A percentile compares a stretch with the other conserved stretches of the same genome.
Conservation (phyloP, 1,140 invertebrate genomes). For the Drosophila setifemur region DNA sequence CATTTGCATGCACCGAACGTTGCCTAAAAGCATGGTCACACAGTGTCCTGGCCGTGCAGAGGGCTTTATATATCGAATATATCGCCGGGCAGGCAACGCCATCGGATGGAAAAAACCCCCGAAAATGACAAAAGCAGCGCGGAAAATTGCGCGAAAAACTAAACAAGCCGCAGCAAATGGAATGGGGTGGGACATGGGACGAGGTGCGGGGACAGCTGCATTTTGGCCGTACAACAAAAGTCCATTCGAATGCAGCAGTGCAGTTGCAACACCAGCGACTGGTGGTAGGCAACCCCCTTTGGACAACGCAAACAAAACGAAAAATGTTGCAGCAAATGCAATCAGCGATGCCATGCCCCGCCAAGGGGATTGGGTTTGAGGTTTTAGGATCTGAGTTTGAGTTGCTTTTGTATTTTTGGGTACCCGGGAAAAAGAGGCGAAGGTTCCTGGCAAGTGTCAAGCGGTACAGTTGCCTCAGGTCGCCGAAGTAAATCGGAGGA, state of each 20-base stretch:
- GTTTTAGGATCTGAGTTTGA: conserved; percentile 8
- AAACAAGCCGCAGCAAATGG: conserved; percentile 42
- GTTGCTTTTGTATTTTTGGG: conserved; percentile 39
- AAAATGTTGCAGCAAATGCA: conserved; percentile 55
- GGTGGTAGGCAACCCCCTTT: not conserved
- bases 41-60: not conserved
- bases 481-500: conserved; percentile 39
- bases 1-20: conserved; percentile 39
- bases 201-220: conserved; percentile 54
- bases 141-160: conserved; percentile 80
- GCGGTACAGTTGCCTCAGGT: conserved; percentile 41
- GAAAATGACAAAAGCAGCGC: conserved; percentile 70
- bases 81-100: conserved; percentile 16
- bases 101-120: conserved; percentile 35
- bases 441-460: conserved; percentile 49
- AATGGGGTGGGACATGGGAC: not conserved
- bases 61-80: conserved; percentile 58
- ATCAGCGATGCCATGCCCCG: conserved; percentile 43
- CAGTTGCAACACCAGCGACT: conserved; percentile 38
- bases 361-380: not conserved
- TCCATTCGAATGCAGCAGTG: conserved; percentile 56
- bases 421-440: conserved; percentile 9
- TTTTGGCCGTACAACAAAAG: conserved; percentile 59
- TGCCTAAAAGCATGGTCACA: conserved; percentile 59
- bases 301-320: conserved; percentile 32